Evolutionary conservation across 2,113 vertebrate genomes (phyloP).

Genomic region (Elanoides forficatus): DNA sequence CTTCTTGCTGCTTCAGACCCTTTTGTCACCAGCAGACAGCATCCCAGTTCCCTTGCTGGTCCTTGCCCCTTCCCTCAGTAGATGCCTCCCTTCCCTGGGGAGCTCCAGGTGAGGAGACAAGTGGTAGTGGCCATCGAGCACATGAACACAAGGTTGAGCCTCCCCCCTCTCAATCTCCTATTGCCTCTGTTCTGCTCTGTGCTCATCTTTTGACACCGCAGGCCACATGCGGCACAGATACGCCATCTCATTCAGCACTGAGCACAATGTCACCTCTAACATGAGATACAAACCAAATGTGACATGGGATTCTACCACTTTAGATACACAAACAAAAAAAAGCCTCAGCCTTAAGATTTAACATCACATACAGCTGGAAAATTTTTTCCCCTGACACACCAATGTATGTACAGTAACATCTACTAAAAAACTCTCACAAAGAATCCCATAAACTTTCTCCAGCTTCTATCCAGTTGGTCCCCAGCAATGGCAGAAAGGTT

Average conservation of each 20-base stretch:
- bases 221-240: neutral
- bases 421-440: neutral
- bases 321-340: neutral
- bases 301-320: neutral
- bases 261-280: conserved; percentile 16
- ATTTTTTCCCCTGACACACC: neutral
- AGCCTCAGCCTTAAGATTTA: neutral
- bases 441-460: neutral
- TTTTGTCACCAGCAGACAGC: neutral
- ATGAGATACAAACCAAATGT: neutral
- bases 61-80: neutral
- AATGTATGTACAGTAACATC: neutral
- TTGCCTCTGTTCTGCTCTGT: neutral
- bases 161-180: accelerated
- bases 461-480: neutral
- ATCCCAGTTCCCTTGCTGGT: neutral
- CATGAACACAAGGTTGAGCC: neutral
- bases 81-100: neutral
- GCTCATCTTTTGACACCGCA: neutral
- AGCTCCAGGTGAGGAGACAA: neutral
- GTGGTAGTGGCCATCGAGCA: neutral
- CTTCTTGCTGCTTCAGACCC: neutral
- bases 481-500: neutral
- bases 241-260: neutral
- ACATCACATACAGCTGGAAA: neutral